Evolutionary conservation across 2,113 vertebrate species (phyloP), one percentile per base, ranked within the genome.

Genomic region (Rhinolophus sinicus): DNA sequence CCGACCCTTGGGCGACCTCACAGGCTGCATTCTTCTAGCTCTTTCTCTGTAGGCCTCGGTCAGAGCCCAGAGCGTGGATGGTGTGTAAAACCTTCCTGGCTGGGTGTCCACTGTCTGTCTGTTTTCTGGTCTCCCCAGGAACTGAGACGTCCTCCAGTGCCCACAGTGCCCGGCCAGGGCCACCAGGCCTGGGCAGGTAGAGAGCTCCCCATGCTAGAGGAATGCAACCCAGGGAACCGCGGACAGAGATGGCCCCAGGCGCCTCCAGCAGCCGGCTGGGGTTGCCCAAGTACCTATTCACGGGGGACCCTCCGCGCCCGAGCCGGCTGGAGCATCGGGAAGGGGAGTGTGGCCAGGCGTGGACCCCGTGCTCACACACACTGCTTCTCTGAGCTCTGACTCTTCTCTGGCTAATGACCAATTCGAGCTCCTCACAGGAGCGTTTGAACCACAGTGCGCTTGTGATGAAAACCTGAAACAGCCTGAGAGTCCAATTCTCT

Each of bases 271-370:
- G 7, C 40, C 28, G 44, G 30, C 30, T 26, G 33, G 21, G n/a
- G 14, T 9, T 24, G 47, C 47, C 47, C 35, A 26, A 84, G 62
- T 35, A 7, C 35, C 44, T 1, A 4, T 19, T 47, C 38, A 1
- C 19, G 0, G 1, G 69, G 38, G 69, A n/a, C 28, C 5, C 67
- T 33, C 54, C 8, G 28, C 16, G 54, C 38, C 35, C 6, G 81
- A 14, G 67, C 10, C 16, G 13, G 67, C 67, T 26, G 12, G 13
- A 44, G 38, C 85, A n/a, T 47, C 85, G 26, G 30, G 19, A 5
- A 24, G 85, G 50, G 24, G 47, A 70, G 18, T 0, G 3, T 35
- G n/a, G 38, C 2, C 65, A 40, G 52, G 4, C 1, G 0, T 22
- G 40, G 28, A 64, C 33, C 64, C 47, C 22, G 7, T 8, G 33